phyloP scores from a whole-genome alignment of 2,888 invertebrate species.

The Dicycla oo region DNA sequence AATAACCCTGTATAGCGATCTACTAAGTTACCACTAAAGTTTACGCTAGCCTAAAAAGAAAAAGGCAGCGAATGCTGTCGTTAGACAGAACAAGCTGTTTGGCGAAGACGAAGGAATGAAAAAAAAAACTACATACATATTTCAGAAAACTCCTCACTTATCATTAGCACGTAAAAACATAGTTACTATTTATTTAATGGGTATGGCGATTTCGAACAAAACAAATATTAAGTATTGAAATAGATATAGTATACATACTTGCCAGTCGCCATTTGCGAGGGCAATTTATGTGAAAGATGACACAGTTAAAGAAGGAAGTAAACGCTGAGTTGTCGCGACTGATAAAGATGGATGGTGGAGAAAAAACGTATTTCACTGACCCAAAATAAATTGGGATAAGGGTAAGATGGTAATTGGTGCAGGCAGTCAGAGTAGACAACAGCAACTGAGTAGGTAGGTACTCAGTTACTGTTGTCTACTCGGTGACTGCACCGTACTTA shows the following conservation, averaged over 20 bases:
- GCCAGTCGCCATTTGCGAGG: conserved; percentile 19
- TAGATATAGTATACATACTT: neutral
- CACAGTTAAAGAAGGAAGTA: conserved; percentile 49
- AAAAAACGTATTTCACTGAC: conserved; percentile 28
- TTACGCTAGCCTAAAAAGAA: neutral
- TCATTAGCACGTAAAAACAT: neutral
- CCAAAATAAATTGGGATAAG: conserved; percentile 44
- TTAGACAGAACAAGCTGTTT: neutral
- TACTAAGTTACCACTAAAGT: too few relatives aligned
- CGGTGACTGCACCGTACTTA: too few relatives aligned
- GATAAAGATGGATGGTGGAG: conserved; percentile 49
- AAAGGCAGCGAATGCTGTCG: neutral
- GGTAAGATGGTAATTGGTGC: conserved; percentile 21
- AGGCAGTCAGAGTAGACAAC: conserved; percentile 5
- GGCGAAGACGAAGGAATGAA: too few relatives aligned
- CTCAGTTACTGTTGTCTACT: too few relatives aligned
- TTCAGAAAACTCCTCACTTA: neutral
- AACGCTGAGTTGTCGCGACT: conserved; percentile 29
- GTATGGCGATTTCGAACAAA: conserved; percentile 21
- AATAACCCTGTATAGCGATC: too few relatives aligned
- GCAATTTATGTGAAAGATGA: conserved; percentile 53
- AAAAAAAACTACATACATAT: neutral
- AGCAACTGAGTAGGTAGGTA: too few relatives aligned
- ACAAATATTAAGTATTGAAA: too few relatives aligned
- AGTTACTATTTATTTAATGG: neutral